A percentile compares a stretch with the other conserved stretches of the same genome.
Conservation (phyloP, 1,140 invertebrate genomes). For the Holotrichia oblita region DNA sequence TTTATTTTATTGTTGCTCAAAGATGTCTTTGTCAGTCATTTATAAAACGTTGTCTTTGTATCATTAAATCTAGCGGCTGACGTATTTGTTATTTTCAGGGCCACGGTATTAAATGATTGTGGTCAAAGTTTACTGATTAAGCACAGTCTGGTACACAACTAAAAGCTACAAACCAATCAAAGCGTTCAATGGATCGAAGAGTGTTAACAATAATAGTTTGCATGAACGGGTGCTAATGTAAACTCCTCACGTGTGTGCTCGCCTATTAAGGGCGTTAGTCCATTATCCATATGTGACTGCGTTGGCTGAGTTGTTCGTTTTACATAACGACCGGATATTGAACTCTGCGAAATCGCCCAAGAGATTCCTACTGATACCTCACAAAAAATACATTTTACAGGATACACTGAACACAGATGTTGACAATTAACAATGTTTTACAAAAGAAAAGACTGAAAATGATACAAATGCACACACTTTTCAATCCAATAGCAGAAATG, state of each 20-base stretch:
- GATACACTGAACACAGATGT: no score
- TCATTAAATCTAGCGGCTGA: no score
- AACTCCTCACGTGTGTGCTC: conserved; percentile 28
- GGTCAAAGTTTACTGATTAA: conserved; percentile 27
- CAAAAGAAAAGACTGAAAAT: no score
- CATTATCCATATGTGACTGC: conserved; percentile 31
- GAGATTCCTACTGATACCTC: not conserved
- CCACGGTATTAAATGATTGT: not conserved
- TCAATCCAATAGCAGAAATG: no score
- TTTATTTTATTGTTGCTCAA: not conserved
- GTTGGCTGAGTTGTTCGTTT: not conserved
- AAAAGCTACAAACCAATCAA: conserved; percentile 32
- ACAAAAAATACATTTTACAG: not conserved
- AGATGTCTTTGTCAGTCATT: not conserved
- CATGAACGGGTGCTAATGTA: conserved; percentile 19
- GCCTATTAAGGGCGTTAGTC: conserved; percentile 31
- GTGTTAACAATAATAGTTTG: conserved; percentile 27
- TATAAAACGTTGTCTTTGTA: no score
- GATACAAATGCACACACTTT: no score
- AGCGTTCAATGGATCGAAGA: conserved; percentile 23
- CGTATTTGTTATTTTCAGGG: not conserved
- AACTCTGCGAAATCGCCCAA: conserved; percentile 6
- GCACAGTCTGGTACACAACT: conserved; percentile 24
- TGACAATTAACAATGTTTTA: no score
- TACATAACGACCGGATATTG: conserved; percentile 24